Conservation (phyloP, 1,140 invertebrate species). For the Alviniconcha marisindica region DNA sequence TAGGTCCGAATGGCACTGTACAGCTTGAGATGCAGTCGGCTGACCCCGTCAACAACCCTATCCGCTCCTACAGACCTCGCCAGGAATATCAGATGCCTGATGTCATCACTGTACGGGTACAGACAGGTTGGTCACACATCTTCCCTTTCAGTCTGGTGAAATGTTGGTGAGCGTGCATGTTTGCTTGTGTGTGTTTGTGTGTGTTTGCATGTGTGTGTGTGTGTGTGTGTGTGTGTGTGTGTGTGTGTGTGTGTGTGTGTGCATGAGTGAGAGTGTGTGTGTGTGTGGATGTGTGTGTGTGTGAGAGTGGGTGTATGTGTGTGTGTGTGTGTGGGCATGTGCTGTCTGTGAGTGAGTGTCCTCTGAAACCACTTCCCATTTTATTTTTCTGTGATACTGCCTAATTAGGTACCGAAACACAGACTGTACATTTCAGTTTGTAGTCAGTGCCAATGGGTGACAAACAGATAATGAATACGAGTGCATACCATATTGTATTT, state of each 20-base stretch:
- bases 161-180: background rate
- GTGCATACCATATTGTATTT: no score
- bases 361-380: no score
- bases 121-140: constrained; percentile 55
- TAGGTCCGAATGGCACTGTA: constrained; percentile 75
- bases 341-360: no score
- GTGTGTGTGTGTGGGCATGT: background rate
- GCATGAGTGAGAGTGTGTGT: background rate
- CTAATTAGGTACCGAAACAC: no score
- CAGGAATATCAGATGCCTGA: constrained; percentile 76
- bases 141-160: background rate
- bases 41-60: constrained; percentile 73
- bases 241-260: background rate
- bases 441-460: no score
- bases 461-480: no score
- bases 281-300: no score
- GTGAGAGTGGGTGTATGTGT: no score
- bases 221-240: background rate
- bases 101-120: constrained; percentile 74
- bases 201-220: background rate
- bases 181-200: background rate
- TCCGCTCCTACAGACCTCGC: constrained; percentile 71
- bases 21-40: constrained; percentile 75
- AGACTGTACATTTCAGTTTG: no score
- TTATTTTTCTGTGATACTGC: no score